Base-by-base conservation (phyloP, 2,113 vertebrate genomes). In the Tympanuchus pallidicinctus region DNA sequence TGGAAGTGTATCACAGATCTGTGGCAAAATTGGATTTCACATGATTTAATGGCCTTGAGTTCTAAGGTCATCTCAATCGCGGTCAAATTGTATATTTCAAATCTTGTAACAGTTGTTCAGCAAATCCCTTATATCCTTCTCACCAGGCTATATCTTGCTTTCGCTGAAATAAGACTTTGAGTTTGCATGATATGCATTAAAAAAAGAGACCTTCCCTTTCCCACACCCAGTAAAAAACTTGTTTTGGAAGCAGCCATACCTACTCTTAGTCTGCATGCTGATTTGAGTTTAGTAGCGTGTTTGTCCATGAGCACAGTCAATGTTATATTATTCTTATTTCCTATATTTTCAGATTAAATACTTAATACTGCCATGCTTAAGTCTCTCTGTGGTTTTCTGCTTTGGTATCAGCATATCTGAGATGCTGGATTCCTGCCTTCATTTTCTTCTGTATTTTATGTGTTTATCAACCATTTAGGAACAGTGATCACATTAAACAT, bases 21-120 rank as follows among this genome's bases (percentile, higher is more conserved):
- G 42, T 73, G 66, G 65, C 50, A 83, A 66, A 93, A 86, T 74
- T 93, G 60, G 42, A 60, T 83, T 91, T 91, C 38, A 72, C 52
- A 71, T 83, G 17, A 56, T 90, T 90, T 78, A 90, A 74, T 88
- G 47, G 42, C 52, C 38, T 25, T 15, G 52, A 74, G 47, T 83
- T 88, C 65, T 65, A 65, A 81, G 20, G 79, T 67, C 4, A 2
- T 64, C 1, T 2, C 45, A 59, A 83, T 63, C 45, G 4, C 22
- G 86, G 72, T 38, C 27, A 83, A 66, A 85, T 11, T 48, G 72
- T 14, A 13, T 88, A 6, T 90, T 91, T 91, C 63, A 88, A 88
- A 80, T 50, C 84, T 79, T 71, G 7, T 77, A 76, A 34, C 64
- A 86, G 75, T 64, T 92, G 34, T 88, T 85, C 50, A 47, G 52